These are phyloP conservation scores for Monopterus albus DNA, from an alignment of 2,113 vertebrate genomes.

Conservation along the genomic window DNA sequence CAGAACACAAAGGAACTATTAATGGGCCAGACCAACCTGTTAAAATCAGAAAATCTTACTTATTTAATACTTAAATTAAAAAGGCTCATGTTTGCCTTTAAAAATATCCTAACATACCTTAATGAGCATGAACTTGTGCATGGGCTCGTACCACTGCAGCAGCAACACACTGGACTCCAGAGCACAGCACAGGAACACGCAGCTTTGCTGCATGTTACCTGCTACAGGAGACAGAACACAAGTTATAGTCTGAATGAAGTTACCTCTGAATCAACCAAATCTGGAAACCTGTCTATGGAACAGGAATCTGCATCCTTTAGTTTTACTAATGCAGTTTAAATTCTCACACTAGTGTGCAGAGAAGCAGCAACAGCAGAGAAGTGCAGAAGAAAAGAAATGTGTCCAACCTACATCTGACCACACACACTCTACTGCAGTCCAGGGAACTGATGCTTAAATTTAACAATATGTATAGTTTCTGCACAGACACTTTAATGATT, in stretches of 20 bases:
- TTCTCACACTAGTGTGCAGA: no score
- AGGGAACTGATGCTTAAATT: not conserved
- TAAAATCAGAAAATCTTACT: no score
- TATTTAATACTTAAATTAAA: no score
- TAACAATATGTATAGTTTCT: not conserved
- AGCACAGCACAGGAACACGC: constrained; percentile 89
- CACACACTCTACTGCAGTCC: not conserved
- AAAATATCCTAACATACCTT: constrained; percentile 86
- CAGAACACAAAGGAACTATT: no score
- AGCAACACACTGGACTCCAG: constrained; percentile 89
- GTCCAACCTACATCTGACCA: not conserved
- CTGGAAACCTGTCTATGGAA: no score
- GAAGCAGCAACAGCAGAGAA: no score
- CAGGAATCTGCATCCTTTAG: not conserved
- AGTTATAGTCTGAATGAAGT: not conserved
- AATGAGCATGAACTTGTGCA: constrained; percentile 94
- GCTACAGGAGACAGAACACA: constrained; percentile 61
- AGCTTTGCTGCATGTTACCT: constrained; percentile 71
- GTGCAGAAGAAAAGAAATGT: not conserved
- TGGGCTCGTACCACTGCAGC: constrained; percentile 93
- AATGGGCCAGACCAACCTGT: no score
- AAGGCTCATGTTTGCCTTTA: no score
- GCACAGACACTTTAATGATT: not conserved
- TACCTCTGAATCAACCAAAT: not conserved
- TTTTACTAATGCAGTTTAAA: not conserved